Evolutionary conservation across 2,113 vertebrate species (phyloP).

Genomic region (Turdus rufiventris): DNA sequence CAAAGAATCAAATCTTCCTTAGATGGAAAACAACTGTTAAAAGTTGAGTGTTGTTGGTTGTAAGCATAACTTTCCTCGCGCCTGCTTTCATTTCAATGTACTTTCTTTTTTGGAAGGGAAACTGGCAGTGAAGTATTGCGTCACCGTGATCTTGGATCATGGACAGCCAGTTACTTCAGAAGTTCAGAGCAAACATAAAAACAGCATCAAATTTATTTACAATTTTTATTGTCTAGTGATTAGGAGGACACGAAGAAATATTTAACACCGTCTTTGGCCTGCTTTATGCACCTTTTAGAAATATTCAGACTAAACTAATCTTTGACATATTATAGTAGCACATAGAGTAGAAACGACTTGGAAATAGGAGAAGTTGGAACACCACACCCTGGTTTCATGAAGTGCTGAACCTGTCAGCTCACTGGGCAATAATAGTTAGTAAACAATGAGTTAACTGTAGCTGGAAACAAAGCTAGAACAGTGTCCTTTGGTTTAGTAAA

Average conservation of each 20-base stretch:
- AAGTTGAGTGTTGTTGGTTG: not conserved
- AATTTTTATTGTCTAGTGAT: rapidly evolving
- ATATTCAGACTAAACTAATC: not conserved
- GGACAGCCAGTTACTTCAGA: not conserved
- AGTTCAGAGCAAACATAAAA: not conserved
- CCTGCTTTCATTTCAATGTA: not conserved
- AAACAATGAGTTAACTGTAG: not conserved
- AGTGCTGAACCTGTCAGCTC: not conserved
- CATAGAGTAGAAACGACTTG: not conserved
- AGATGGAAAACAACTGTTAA: not conserved
- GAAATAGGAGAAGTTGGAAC: not conserved
- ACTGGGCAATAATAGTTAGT: not conserved
- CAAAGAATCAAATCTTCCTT: not conserved
- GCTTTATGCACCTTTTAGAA: not conserved
- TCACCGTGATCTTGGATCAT: not conserved
- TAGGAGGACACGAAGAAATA: not conserved
- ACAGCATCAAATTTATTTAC: not conserved
- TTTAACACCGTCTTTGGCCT: not conserved
- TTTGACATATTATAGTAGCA: rapidly evolving
- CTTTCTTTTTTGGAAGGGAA: slow-evolving; percentile 54
- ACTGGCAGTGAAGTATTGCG: not conserved
- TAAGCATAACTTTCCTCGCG: not conserved
- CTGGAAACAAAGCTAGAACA: not conserved
- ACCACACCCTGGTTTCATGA: not conserved
- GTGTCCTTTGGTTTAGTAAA: not conserved